Evolutionary conservation across 2,888 invertebrate genomes (phyloP).

Genomic region (Plagodis dolabraria): DNA sequence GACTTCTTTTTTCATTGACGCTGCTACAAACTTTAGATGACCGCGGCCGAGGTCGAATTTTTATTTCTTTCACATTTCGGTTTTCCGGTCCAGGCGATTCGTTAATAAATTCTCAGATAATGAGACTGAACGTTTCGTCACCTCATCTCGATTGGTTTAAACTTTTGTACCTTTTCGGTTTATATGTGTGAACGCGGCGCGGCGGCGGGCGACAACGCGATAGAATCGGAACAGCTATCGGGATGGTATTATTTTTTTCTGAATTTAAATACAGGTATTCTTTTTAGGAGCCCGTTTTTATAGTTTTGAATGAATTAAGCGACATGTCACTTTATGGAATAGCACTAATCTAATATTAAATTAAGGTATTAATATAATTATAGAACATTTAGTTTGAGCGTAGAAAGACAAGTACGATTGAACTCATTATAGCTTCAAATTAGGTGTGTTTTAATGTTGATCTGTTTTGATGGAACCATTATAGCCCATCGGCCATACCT

Average conservation of each 20-base stretch:
- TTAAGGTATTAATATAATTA: too few relatives aligned
- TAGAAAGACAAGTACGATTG: too few relatives aligned
- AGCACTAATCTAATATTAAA: constrained; percentile 5
- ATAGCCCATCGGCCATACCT: too few relatives aligned
- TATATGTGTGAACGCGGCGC: constrained; percentile 81
- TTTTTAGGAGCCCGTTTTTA: constrained; percentile 56
- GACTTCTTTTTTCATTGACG: constrained; percentile 84
- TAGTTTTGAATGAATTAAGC: constrained; percentile 12
- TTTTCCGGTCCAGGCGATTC: constrained; percentile 84
- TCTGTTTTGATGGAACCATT: too few relatives aligned
- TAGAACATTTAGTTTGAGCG: too few relatives aligned
- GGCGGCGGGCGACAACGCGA: constrained; percentile 71
- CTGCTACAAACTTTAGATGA: constrained; percentile 81
- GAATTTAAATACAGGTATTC: constrained; percentile 80
- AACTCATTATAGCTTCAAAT: too few relatives aligned
- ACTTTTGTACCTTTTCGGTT: constrained; percentile 75
- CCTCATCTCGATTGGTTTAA: constrained; percentile 83
- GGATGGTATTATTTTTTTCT: constrained; percentile 72
- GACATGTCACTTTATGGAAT: constrained; percentile 27
- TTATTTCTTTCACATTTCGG: constrained; percentile 84
- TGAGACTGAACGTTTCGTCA: constrained; percentile 85
- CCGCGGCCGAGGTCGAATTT: constrained; percentile 84
- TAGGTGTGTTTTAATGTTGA: too few relatives aligned
- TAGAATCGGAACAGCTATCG: constrained; percentile 77
- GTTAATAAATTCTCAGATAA: constrained; percentile 85